Conservation (phyloP, 2,797 vertebrate genomes). For the Cryptoprocta ferox region DNA sequence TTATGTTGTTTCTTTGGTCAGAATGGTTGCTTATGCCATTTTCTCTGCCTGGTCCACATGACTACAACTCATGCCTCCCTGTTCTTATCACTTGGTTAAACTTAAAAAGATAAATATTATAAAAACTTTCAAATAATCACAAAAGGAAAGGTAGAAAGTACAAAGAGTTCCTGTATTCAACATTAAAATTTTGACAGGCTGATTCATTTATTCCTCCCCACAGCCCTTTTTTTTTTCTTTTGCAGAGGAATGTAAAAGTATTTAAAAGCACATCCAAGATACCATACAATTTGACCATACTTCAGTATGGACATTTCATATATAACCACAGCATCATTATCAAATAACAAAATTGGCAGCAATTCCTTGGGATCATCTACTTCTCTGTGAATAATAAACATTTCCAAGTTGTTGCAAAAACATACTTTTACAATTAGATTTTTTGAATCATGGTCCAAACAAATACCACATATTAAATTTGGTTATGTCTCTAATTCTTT, state of each 20-base stretch:
- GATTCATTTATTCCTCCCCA: not conserved
- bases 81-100: not conserved
- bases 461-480: not conserved
- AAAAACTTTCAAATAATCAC: not conserved
- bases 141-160: not conserved
- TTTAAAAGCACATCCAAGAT: slow-evolving; percentile 48
- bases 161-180: not conserved
- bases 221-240: not conserved
- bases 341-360: not conserved
- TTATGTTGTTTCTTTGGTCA: not conserved
- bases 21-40: not conserved
- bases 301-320: not conserved
- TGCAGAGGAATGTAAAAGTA: slow-evolving; percentile 22
- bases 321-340: not conserved
- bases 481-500: slow-evolving; percentile 47
- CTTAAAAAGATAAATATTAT: not conserved
- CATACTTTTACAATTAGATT: slow-evolving; percentile 29
- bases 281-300: not conserved
- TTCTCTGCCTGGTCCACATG: not conserved
- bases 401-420: slow-evolving; percentile 11
- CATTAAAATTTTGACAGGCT: not conserved
- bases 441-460: slow-evolving; percentile 16
- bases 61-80: not conserved
- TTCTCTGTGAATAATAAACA: not conserved
- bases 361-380: slow-evolving; percentile 3